These are phyloP conservation scores for Liposcelis brunnea DNA, from an alignment of 2,888 invertebrate species.

Conservation along the genomic window DNA sequence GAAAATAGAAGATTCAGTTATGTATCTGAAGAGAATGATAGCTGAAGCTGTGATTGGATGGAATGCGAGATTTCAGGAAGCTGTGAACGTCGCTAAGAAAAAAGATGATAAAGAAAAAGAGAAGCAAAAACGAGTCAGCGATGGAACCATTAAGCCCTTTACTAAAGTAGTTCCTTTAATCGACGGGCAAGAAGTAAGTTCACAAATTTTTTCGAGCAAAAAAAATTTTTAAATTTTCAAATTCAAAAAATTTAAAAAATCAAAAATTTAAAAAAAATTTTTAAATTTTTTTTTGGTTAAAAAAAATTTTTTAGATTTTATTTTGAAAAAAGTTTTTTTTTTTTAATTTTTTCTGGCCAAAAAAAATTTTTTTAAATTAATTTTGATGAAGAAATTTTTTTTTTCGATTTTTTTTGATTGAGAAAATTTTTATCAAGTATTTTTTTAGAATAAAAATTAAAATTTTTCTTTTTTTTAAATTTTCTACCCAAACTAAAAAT, in stretches of 20 bases:
- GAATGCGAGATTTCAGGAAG: slow-evolving; percentile 37
- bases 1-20: slow-evolving; percentile 41
- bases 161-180: no score
- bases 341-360: no score
- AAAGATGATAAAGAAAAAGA: slow-evolving; percentile 28
- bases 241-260: no score
- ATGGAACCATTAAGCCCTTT: slow-evolving; percentile 1
- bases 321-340: no score
- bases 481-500: no score
- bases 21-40: slow-evolving; percentile 44
- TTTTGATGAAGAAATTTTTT: slow-evolving; percentile 21
- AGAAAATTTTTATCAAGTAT: neutral
- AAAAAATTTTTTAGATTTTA: no score
- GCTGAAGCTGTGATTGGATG: slow-evolving; percentile 54
- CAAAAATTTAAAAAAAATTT: no score
- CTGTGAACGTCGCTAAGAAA: slow-evolving; percentile 20
- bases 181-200: no score
- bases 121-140: slow-evolving; percentile 17
- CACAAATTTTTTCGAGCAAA: no score
- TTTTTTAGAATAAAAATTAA: slow-evolving; percentile 1
- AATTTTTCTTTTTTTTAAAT: neutral
- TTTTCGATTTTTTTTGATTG: slow-evolving; percentile 19
- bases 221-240: no score
- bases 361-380: slow-evolving; percentile 1
- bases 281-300: no score